Evolutionary conservation across 2,797 vertebrate species (phyloP).

Genomic region (Parauchenoglanis punctatus): DNA sequence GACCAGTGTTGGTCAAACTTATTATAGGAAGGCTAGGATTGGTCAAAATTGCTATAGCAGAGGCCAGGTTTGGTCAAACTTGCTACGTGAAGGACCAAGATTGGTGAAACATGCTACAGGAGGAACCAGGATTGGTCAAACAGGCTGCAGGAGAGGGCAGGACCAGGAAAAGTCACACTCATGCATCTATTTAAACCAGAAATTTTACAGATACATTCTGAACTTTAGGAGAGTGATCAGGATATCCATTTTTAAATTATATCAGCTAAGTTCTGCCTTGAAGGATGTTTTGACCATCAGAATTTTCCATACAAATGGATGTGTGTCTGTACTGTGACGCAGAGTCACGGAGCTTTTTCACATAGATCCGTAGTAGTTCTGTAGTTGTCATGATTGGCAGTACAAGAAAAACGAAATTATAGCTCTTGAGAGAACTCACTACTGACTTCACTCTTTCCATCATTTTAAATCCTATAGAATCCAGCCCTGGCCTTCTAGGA

Average conservation of each 20-base stretch:
- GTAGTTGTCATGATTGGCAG: constrained; percentile 30
- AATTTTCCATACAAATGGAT: not conserved
- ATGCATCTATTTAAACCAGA: not conserved
- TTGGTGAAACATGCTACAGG: not conserved
- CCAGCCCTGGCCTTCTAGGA: constrained; percentile 26
- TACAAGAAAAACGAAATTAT: constrained; percentile 33
- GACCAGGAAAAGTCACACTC: no score
- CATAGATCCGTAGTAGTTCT: not conserved
- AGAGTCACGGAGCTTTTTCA: not conserved
- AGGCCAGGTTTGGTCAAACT: not conserved
- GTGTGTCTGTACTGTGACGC: constrained; percentile 3
- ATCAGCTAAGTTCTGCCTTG: not conserved
- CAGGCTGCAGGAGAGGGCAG: no score
- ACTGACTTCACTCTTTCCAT: constrained; percentile 22
- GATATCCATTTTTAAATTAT: not conserved
- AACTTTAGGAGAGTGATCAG: not conserved
- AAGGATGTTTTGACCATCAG: not conserved
- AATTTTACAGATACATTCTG: not conserved
- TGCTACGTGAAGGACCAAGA: not conserved
- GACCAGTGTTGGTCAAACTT: not conserved
- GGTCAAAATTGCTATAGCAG: not conserved
- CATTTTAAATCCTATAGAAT: constrained; percentile 30
- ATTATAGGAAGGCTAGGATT: not conserved
- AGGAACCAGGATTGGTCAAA: not conserved
- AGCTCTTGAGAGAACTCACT: constrained; percentile 19